phyloP scores from a whole-genome alignment of 2,888 invertebrate genomes.

The Willowsia nigromaculata region DNA sequence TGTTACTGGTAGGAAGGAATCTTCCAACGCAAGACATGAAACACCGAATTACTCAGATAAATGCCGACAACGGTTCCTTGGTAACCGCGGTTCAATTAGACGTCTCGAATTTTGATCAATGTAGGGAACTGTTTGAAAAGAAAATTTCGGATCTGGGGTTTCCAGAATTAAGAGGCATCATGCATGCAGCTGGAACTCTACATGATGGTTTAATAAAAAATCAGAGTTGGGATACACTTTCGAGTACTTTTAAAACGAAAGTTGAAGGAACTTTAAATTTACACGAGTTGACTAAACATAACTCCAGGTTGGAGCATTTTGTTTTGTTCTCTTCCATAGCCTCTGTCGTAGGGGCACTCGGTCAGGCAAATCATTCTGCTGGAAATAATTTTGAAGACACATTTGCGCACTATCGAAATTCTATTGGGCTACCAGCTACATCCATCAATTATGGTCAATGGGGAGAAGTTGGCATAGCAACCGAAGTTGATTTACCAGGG shows the following conservation, averaged over 20 bases:
- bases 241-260: not conserved
- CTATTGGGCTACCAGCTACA: not conserved
- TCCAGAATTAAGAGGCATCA: constrained; percentile 13
- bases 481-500: not conserved
- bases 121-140: not conserved
- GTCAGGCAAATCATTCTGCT: not conserved
- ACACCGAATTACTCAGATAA: not conserved
- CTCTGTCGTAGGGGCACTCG: not conserved
- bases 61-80: not conserved
- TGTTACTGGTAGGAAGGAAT: not conserved
- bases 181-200: constrained; percentile 9
- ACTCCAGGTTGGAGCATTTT: not conserved
- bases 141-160: not conserved
- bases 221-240: not conserved
- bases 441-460: constrained; percentile 18
- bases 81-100: not conserved
- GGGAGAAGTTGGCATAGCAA: not conserved
- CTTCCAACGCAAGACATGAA: not conserved
- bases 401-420: not conserved
- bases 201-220: not conserved
- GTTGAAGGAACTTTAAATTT: not conserved
- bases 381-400: constrained; percentile 1
- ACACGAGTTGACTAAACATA: not conserved
- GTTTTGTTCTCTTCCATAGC: constrained; percentile 20
- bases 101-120: not conserved